Evolutionary conservation across 2,113 vertebrate species (phyloP).

Genomic region (Urocolius indicus): DNA sequence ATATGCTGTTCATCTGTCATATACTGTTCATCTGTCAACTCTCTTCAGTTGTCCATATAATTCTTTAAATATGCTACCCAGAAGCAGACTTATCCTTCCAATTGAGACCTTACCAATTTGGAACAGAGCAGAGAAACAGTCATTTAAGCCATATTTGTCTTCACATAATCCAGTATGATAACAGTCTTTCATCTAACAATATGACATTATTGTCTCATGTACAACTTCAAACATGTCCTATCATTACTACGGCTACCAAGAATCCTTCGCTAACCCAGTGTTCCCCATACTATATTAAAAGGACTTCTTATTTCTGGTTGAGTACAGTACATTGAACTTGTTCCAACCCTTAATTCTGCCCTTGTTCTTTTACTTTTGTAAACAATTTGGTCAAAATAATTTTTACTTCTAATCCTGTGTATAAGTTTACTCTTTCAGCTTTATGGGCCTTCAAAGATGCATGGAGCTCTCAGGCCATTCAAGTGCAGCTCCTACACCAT

Average conservation of each 20-base stretch:
- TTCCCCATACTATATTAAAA: not conserved
- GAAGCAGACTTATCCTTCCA: not conserved
- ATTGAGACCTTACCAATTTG: not conserved
- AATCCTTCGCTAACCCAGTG: not conserved
- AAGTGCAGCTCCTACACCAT: not conserved
- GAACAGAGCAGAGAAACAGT: not conserved
- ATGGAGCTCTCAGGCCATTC: not conserved
- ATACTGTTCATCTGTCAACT: no score
- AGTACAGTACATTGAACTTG: not conserved
- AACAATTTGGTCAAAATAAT: not conserved
- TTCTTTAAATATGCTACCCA: not conserved
- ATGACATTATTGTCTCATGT: not conserved
- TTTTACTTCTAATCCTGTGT: not conserved
- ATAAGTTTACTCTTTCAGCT: not conserved
- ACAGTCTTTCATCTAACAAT: not conserved
- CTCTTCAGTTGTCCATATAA: not conserved
- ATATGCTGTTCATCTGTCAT: no score
- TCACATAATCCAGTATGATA: not conserved
- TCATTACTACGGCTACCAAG: not conserved
- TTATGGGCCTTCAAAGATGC: not conserved
- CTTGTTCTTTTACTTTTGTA: not conserved
- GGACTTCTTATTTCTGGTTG: not conserved
- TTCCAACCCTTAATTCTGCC: not conserved
- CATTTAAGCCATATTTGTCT: not conserved
- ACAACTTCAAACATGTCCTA: not conserved